A percentile compares a stretch with the other conserved stretches of the same genome.
Conservation (phyloP, 53 echinoderm and acorn worm species). For the Apostichopus leukothele region DNA sequence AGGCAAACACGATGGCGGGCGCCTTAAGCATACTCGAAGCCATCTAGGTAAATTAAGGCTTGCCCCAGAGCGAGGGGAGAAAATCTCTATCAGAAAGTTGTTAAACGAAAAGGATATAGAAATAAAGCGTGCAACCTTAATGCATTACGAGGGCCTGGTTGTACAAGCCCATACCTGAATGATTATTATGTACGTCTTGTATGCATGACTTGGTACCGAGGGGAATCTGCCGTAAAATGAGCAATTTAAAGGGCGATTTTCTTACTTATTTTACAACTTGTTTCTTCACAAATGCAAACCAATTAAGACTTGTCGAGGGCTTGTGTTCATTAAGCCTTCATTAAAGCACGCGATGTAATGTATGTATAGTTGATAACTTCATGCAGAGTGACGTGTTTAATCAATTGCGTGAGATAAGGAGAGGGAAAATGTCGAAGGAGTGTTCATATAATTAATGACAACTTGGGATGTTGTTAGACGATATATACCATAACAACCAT, state of each 20-base stretch:
- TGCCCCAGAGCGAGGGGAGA: conserved; percentile 1
- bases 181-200: conserved; percentile 4
- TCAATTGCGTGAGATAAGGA: background rate
- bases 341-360: conserved; percentile 21
- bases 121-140: background rate
- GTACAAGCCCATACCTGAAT: background rate
- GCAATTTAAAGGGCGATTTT: conserved; percentile 15
- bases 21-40: conserved; percentile 33
- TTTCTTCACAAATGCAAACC: conserved; percentile 31
- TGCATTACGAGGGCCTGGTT: background rate
- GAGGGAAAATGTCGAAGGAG: background rate
- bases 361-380: background rate
- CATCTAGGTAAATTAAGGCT: conserved; percentile 18
- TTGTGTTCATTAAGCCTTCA: conserved; percentile 26
- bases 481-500: background rate
- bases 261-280: background rate
- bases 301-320: conserved; percentile 28
- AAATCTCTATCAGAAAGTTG: background rate
- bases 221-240: conserved; percentile 22
- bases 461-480: background rate
- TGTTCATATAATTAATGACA: conserved; percentile 1
- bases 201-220: conserved; percentile 38
- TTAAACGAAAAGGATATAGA: background rate
- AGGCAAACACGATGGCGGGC: conserved; percentile 22
- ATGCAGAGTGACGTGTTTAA: background rate